Conservation (phyloP, 2,113 vertebrate genomes). For the Lampris incognitus region DNA sequence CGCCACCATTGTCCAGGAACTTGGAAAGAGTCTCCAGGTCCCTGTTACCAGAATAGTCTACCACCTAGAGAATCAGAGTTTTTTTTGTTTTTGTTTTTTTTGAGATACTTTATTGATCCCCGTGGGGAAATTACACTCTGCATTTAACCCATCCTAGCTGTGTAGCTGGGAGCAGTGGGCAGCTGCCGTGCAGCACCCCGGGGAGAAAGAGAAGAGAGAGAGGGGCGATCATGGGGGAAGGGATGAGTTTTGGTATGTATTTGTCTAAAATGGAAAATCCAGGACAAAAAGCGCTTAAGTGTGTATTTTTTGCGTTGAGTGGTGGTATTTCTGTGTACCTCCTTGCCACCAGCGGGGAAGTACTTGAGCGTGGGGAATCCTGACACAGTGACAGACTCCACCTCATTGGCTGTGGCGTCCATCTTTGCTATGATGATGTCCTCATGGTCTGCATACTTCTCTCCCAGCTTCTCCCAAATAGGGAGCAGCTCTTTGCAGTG, state of each 20-base stretch:
- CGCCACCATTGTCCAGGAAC: slow-evolving; percentile 89
- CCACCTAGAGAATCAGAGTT: slow-evolving; percentile 71
- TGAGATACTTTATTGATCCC: too few species aligned
- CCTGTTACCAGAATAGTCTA: slow-evolving; percentile 82
- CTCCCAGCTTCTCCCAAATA: slow-evolving; percentile 88
- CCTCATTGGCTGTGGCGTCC: slow-evolving; percentile 89
- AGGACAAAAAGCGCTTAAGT: neutral
- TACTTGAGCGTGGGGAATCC: slow-evolving; percentile 90
- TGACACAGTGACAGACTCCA: slow-evolving; percentile 79
- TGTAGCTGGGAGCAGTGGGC: too few species aligned
- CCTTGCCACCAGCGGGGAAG: slow-evolving; percentile 87
- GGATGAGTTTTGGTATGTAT: neutral
- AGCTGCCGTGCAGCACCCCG: too few species aligned
- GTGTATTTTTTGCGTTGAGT: slow-evolving; percentile 7
- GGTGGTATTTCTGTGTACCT: slow-evolving; percentile 75
- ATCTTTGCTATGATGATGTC: slow-evolving; percentile 91
- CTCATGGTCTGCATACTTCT: slow-evolving; percentile 86
- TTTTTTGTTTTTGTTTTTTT: too few species aligned
- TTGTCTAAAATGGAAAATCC: neutral
- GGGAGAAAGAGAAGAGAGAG: too few species aligned
- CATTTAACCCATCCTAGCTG: too few species aligned
- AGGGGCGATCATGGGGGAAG: too few species aligned
- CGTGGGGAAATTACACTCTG: too few species aligned
- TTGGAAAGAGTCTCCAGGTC: slow-evolving; percentile 89
- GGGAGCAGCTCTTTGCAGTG: slow-evolving; percentile 90